Evolutionary conservation across 2,113 vertebrate species (phyloP), one percentile per base, ranked within the genome.

Genomic region (Oxyura jamaicensis): DNA sequence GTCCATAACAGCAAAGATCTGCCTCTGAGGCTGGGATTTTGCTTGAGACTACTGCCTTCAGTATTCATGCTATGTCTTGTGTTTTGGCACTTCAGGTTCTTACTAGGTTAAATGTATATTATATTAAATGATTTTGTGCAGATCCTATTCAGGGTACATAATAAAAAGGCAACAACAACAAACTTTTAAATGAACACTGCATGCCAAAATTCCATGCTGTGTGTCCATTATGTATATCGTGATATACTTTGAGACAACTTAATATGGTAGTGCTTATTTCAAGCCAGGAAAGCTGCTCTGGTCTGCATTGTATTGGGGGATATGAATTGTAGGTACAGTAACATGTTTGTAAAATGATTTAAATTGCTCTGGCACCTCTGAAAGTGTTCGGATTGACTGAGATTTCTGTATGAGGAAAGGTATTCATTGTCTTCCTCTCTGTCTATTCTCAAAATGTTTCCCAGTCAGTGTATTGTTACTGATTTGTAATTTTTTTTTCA

Each of bases 401-500:
- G 46, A 56, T 59, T 85, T 77, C 50, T 87, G 5, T 31, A 21
- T 8, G 12, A 33, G 53, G 36, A 44, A 63, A 66, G 44, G 18
- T 46, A 20, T 10, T 67, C 11, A 1, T 14, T n/a, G 23, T 76
- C 62, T 44, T 62, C 58, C 21, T 58, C 53, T 78, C 25, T 60
- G 25, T 63, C 50, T n/a, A 44, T 36, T 31, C 4, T 4, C 36
- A 79, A 48, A 39, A 46, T 29, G 28, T 68, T 88, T 94, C 63
- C 35, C 11, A 9, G 8, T 81, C 75, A 21, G 23, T 71, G 13
- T 56, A 23, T 62, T 76, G 50, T 74, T 72, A 22, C 18, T 55
- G 68, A 87, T 92, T 52, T 83, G 39, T 58, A 73, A 59, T 58
- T 4, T 59, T 76, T 76, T n/a, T 83, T 66, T 21, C 88, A 99